These are phyloP conservation scores for Amiota mariae DNA, from an alignment of 2,888 invertebrate genomes.

Conservation along the genomic window DNA sequence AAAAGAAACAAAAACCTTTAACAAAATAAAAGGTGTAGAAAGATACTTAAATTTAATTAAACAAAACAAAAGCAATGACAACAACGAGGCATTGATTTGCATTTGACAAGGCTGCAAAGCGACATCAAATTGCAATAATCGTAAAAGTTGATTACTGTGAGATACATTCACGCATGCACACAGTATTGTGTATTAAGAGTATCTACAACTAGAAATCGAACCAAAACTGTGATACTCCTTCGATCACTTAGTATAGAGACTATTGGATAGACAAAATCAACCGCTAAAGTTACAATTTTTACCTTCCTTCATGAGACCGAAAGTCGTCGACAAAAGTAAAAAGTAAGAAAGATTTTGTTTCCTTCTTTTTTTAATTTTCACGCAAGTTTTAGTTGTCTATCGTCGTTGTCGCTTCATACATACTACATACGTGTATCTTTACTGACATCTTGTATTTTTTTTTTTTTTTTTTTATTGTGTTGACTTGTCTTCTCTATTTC, in stretches of 20 bases:
- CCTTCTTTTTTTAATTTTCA: conserved; percentile 17
- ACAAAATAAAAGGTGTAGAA: neutral
- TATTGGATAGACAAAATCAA: neutral
- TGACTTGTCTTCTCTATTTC: neutral
- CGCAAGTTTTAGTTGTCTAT: neutral
- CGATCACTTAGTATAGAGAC: conserved; percentile 45
- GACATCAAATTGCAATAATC: conserved; percentile 55
- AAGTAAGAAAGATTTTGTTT: conserved; percentile 3
- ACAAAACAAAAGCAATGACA: conserved; percentile 14
- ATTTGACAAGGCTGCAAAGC: conserved; percentile 51
- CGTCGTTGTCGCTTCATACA: too few species aligned
- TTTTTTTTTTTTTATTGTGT: neutral
- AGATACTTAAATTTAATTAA: conserved; percentile 53
- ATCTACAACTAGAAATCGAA: conserved; percentile 27
- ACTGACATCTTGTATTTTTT: neutral
- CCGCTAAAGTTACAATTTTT: neutral
- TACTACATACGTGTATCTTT: neutral
- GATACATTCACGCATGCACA: conserved; percentile 19
- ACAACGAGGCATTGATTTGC: conserved; percentile 56
- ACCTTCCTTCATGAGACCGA: too few species aligned
- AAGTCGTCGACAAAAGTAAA: neutral
- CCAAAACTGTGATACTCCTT: neutral
- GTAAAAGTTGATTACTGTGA: conserved; percentile 60
- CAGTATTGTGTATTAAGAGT: neutral
- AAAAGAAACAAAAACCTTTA: conserved; percentile 31